These are phyloP conservation scores for Perccottus glenii DNA, from an alignment of 2,113 vertebrate species.

Conservation along the genomic window DNA sequence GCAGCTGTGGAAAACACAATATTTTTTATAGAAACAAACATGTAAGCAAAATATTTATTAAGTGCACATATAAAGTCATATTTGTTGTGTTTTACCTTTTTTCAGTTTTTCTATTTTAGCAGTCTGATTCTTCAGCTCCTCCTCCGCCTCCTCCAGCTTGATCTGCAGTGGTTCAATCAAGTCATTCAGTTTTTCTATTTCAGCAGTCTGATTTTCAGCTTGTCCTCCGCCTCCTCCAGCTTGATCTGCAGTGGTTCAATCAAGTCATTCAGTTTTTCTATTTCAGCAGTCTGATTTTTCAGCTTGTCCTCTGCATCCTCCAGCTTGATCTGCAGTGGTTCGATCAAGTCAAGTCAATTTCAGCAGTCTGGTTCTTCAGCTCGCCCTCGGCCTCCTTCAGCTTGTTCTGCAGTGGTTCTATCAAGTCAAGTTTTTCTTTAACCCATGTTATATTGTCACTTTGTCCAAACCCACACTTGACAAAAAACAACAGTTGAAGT, in stretches of 20 bases:
- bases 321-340: constrained; percentile 10
- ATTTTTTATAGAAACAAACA: neutral
- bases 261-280: neutral
- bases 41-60: neutral
- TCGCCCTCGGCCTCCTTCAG: too few species aligned
- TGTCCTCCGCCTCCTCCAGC: neutral
- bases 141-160: constrained; percentile 1
- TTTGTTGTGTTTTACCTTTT: constrained; percentile 6
- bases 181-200: neutral
- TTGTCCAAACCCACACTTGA: too few species aligned
- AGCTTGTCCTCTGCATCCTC: neutral
- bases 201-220: neutral
- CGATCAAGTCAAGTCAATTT: neutral
- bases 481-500: too few species aligned
- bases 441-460: too few species aligned
- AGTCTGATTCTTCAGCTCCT: constrained; percentile 19
- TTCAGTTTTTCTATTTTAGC: constrained; percentile 26
- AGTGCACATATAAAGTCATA: neutral
- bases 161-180: neutral
- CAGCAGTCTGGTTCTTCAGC: too few species aligned
- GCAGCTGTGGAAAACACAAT: constrained; percentile 2
- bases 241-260: constrained; percentile 1
- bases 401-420: too few species aligned
- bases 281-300: neutral
- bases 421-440: too few species aligned